Evolutionary conservation across 2,888 invertebrate genomes (phyloP).

Genomic region (Drosophila sordidula): DNA sequence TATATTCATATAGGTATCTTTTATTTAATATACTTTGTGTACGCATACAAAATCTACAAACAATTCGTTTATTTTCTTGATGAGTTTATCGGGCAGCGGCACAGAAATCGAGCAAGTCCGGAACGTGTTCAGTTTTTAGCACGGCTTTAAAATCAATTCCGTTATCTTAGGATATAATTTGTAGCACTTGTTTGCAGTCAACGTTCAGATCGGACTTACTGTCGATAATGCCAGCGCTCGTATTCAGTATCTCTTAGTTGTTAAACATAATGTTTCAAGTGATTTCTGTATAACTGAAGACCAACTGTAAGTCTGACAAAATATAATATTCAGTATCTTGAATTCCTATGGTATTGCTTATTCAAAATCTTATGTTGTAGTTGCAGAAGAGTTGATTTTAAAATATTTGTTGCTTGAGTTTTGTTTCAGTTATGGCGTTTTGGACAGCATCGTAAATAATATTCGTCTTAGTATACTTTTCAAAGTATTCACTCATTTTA

Average conservation of each 20-base stretch:
- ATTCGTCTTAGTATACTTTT: constrained; percentile 30
- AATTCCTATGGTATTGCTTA: constrained; percentile 1
- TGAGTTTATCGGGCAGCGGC: constrained; percentile 1
- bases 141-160: constrained; percentile 50
- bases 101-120: constrained; percentile 13
- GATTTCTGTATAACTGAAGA: constrained; percentile 3
- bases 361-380: constrained; percentile 28
- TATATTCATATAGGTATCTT: constrained; percentile 11
- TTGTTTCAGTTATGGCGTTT: constrained; percentile 60
- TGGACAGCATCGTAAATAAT: constrained; percentile 65
- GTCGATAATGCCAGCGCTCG: constrained; percentile 15
- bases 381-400: constrained; percentile 10
- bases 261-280: constrained; percentile 17
- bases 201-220: constrained; percentile 17
- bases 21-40: constrained; percentile 14
- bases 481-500: constrained; percentile 54
- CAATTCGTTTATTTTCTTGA: constrained; percentile 34
- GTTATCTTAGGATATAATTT: constrained; percentile 21
- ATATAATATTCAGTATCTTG: neutral
- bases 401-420: constrained; percentile 20
- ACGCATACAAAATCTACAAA: constrained; percentile 49
- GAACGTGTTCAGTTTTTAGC: constrained; percentile 36
- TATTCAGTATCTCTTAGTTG: constrained; percentile 50
- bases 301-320: constrained; percentile 14
- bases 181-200: constrained; percentile 44